These are phyloP conservation scores for Lepetodrilus schrolli DNA, from an alignment of 2,888 invertebrate species.

Conservation along the genomic window DNA sequence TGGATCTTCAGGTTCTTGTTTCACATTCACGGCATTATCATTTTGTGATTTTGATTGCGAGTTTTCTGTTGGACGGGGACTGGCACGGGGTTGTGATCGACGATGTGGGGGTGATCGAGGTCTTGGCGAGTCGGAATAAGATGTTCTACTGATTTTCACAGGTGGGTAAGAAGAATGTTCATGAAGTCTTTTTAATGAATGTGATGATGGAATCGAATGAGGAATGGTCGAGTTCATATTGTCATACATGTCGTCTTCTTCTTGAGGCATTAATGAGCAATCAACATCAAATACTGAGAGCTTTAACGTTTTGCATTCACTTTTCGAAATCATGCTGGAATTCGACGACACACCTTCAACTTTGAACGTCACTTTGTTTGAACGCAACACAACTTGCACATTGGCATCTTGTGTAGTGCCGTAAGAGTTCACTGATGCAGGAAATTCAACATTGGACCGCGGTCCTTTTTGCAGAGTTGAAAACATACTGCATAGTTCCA, in stretches of 20 bases:
- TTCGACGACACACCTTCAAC: conserved; percentile 16
- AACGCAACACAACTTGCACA: conserved; percentile 3
- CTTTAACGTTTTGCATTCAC: conserved; percentile 22
- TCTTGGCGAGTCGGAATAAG: neutral
- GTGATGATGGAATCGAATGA: neutral
- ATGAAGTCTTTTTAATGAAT: conserved; percentile 2
- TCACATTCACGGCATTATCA: conserved; percentile 12
- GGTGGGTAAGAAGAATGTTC: neutral
- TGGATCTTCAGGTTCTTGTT: conserved; percentile 25
- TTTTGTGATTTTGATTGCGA: neutral
- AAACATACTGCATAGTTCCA: neutral
- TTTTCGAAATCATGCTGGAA: conserved; percentile 18
- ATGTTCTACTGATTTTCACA: neutral
- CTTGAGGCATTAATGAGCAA: neutral
- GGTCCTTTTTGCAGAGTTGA: neutral
- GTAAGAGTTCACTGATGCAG: conserved; percentile 1
- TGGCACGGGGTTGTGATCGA: neutral
- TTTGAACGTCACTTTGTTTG: conserved; percentile 5
- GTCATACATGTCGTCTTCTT: neutral
- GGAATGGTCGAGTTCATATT: neutral
- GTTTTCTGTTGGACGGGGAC: neutral
- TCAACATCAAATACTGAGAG: conserved; percentile 10
- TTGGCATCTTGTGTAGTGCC: conserved; percentile 13
- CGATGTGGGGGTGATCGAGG: neutral
- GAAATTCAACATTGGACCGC: conserved; percentile 1